Conservation (phyloP, 2,888 invertebrate genomes). For the Chymomyza caudatula region DNA sequence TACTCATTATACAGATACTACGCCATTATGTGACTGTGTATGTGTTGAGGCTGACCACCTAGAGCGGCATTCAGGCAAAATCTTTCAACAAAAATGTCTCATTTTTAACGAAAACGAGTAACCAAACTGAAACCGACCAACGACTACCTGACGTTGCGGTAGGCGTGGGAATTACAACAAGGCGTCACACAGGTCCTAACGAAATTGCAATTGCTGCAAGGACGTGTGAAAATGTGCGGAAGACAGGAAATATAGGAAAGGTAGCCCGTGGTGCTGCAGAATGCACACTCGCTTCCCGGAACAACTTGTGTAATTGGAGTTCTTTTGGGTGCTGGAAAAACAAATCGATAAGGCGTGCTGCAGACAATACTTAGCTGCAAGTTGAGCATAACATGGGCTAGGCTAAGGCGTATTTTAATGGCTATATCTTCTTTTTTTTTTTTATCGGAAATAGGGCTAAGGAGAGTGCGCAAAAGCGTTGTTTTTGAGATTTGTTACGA, state of each 20-base stretch:
- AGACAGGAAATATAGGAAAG: constrained; percentile 53
- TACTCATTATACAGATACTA: constrained; percentile 11
- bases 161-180: constrained; percentile 60
- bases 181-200: constrained; percentile 14
- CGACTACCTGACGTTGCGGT: not conserved
- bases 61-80: constrained; percentile 40
- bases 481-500: too few relatives aligned
- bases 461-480: not conserved
- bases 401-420: constrained; percentile 37
- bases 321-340: not conserved
- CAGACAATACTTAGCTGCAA: not conserved
- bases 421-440: constrained; percentile 14
- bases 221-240: constrained; percentile 64
- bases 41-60: constrained; percentile 44
- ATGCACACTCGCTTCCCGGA: constrained; percentile 28
- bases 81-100: constrained; percentile 37
- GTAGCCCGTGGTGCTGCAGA: constrained; percentile 22
- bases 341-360: not conserved
- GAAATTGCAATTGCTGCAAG: constrained; percentile 14
- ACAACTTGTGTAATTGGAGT: constrained; percentile 15
- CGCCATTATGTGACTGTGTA: not conserved
- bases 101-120: constrained; percentile 40
- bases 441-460: constrained; percentile 9
- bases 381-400: constrained; percentile 6
- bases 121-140: constrained; percentile 1